These are phyloP conservation scores for Autographa pulchrina DNA, from an alignment of 2,888 invertebrate species.

Conservation along the genomic window DNA sequence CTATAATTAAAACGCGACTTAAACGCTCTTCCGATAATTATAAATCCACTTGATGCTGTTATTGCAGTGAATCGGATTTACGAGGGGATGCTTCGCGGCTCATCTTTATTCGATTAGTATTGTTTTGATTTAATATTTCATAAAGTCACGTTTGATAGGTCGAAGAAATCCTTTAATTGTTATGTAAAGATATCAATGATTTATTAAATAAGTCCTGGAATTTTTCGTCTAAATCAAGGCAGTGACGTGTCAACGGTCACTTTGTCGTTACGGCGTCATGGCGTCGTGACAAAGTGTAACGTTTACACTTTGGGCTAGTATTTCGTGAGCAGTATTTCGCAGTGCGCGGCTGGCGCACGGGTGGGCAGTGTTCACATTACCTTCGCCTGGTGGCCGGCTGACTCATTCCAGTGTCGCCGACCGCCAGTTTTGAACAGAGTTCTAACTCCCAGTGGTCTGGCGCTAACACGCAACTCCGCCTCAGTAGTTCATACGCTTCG, in stretches of 20 bases:
- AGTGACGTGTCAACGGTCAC: slow-evolving; percentile 32
- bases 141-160: slow-evolving; percentile 45
- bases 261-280: slow-evolving; percentile 16
- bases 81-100: slow-evolving; percentile 63
- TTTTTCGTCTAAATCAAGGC: slow-evolving; percentile 12
- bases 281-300: slow-evolving; percentile 49
- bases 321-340: slow-evolving; percentile 68
- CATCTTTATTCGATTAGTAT: slow-evolving; percentile 64
- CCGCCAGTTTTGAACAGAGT: slow-evolving; percentile 76
- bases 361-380: slow-evolving; percentile 76
- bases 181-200: neutral
- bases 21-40: slow-evolving; percentile 81
- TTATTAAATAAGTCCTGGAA: slow-evolving; percentile 8
- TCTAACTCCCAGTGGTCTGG: slow-evolving; percentile 76
- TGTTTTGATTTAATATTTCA: slow-evolving; percentile 55
- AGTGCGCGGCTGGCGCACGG: slow-evolving; percentile 62
- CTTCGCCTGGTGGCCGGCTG: slow-evolving; percentile 73
- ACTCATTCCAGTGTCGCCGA: slow-evolving; percentile 75
- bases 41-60: slow-evolving; percentile 78
- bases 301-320: slow-evolving; percentile 52
- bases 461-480: slow-evolving; percentile 83
- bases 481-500: slow-evolving; percentile 81
- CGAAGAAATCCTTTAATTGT: slow-evolving; percentile 7
- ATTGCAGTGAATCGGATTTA: slow-evolving; percentile 74
- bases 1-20: slow-evolving; percentile 85